Base-by-base conservation (phyloP, 2,888 invertebrate genomes). In the Mycalesis mineus region DNA sequence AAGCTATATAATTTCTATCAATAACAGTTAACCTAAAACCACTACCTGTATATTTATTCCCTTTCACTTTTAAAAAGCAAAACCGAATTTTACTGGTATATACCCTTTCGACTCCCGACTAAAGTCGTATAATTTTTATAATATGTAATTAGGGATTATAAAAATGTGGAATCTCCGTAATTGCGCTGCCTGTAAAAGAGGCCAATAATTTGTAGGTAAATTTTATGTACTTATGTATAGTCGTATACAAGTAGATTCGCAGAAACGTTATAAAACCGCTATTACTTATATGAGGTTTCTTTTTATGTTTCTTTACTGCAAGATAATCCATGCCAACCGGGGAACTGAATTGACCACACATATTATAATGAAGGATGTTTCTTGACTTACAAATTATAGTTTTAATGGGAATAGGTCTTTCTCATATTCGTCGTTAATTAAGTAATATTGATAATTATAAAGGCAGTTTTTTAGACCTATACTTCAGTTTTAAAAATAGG, bases 141-240 rank as follows among this genome's bases (percentile, higher is more conserved):
- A 84, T 82, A 78, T 80, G 74, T 84, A 88, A 90, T 90, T 89
- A 89, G 70, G 75, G 85, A 85, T 76, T 88, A 88, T 90, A 89
- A 90, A 89, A 88, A 83, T 81, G 83, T 78, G 81, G 83, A 82
- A 80, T 80, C 73, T 63, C 72, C 71, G 78, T 84, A 78, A 86
- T 84, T 75, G 79, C 74, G 84, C 67, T 78, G 81, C 87, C 67
- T 78, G 81, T 87, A 86, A 87, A 87, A 70, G 69, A 64, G 61
- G 68, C 65, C 63, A 57, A 62, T 72, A 67, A 73, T 72, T 73
- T 79, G 82, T 80, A 80, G 68, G 80, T 77, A 78, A 80, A 78
- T 77, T 77, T 79, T 80, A 75, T 14, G 47, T 47, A 22, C 22
- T 22, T 22, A 22, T 22, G 2, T 22, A 22, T 22, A 22, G 22